Evolutionary conservation across 1,140 invertebrate species (phyloP), one percentile per base, ranked within the genome.

Genomic region (Diabrotica virgifera): DNA sequence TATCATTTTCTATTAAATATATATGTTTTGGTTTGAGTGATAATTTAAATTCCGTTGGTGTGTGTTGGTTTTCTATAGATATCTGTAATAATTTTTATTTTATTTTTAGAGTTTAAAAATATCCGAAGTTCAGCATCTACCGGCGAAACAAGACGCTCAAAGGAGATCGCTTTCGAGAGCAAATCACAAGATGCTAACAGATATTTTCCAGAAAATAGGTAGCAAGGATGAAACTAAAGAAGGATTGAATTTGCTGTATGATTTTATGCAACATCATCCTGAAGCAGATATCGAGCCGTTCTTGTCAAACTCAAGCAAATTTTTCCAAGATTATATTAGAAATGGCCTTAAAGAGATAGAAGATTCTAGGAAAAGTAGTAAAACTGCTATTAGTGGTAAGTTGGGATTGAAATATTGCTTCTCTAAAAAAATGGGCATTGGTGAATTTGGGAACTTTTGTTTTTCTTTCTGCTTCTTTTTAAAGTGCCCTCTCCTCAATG

Each of bases 151-250:
- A 67, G 76, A 80, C 69, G 83, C 82, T 68, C 69, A 78, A 76
- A 70, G 80, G 64, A 83, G 83, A 68, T 79, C 84, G 50, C 72
- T 93, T 51, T 88, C 90, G 2, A 87, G 91, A 70, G 83, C 84
- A 35, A 88, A 89, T 5, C 92, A 95, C 74, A 93, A 95, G 63
- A 87, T 91, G 70, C 80, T 97, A 59, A 90, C 91, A 0, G 89
- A 93, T 71, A 97, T 97, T 74, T 94, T 97, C 72, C 93, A 92
- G 77, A 90, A 96, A 72, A 96, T 97, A 71, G 94, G 93, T 24
- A 91, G 88, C 11, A 94, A 93, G 77, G 90, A 95, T 69, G 90
- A 92, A 67, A 92, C 91, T 3, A 88, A 90, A 79, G 92, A 95
- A 77, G 96, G 94, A 38, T 80, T 98, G 38, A 84, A 85, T 63